phyloP scores from a whole-genome alignment of 1,140 invertebrate species.

The Dufourea novaeangliae region DNA sequence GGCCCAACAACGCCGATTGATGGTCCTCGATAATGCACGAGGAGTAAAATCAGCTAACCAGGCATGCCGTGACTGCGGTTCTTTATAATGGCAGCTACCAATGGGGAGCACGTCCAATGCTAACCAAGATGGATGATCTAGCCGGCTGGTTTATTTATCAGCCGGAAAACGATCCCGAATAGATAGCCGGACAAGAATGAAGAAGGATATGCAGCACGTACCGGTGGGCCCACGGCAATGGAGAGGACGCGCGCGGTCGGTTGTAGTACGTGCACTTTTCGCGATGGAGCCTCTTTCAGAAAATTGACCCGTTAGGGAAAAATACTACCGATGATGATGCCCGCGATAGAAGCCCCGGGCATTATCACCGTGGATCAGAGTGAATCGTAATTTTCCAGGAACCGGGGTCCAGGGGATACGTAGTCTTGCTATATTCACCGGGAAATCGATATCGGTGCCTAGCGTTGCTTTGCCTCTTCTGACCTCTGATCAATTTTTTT shows the following conservation, averaged over 20 bases:
- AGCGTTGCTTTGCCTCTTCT: neutral
- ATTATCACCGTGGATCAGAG: constrained; percentile 45
- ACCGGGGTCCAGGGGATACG: neutral
- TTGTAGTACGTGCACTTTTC: constrained; percentile 23
- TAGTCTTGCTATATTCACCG: constrained; percentile 18
- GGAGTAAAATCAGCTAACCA: constrained; percentile 7
- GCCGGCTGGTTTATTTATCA: constrained; percentile 49
- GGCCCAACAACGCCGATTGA: constrained; percentile 51
- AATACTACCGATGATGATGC: constrained; percentile 41
- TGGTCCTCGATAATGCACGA: constrained; percentile 53
- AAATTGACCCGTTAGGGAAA: constrained; percentile 40
- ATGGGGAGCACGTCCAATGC: constrained; percentile 19
- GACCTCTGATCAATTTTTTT: neutral
- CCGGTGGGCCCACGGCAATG: neutral
- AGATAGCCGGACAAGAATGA: constrained; percentile 33
- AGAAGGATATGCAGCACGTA: constrained; percentile 25
- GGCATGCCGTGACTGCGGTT: constrained; percentile 45
- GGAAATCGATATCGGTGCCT: constrained; percentile 31
- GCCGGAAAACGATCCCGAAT: constrained; percentile 36
- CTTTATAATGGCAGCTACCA: constrained; percentile 53
- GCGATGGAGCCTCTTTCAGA: constrained; percentile 46
- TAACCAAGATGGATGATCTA: constrained; percentile 38
- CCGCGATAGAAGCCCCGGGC: constrained; percentile 8
- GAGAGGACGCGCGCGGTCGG: neutral
- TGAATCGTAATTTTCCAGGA: constrained; percentile 59